These are phyloP conservation scores for cattle (Bos taurus) DNA, from an alignment of 2,113 vertebrate species.

Conservation along the genomic window DNA sequence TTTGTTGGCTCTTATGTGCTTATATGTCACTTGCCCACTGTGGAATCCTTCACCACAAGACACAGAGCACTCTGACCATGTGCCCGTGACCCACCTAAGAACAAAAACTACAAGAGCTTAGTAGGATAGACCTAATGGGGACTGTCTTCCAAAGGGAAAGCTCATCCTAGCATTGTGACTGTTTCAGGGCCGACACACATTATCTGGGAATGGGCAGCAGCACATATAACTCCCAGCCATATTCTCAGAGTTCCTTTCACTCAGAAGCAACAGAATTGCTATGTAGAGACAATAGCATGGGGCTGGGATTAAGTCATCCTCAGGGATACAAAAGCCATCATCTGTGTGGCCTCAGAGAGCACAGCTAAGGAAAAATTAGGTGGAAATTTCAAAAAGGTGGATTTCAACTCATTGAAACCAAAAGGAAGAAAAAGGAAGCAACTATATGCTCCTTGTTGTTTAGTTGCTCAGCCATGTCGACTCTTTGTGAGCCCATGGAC, in stretches of 20 bases:
- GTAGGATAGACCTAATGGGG: background rate
- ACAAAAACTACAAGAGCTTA: background rate
- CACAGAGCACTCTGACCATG: constrained; percentile 86
- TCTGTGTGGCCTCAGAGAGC: background rate
- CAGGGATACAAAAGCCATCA: too few relatives aligned
- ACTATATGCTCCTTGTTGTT: background rate
- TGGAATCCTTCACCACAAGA: constrained; percentile 84
- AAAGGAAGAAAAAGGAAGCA: background rate
- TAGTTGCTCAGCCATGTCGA: too few relatives aligned
- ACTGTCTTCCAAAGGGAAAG: background rate
- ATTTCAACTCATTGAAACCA: background rate
- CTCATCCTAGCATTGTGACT: too few relatives aligned
- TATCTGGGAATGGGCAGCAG: background rate
- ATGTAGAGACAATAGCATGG: accelerated
- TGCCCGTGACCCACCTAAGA: constrained; percentile 82
- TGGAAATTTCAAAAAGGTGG: background rate
- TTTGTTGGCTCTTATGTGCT: constrained; percentile 73
- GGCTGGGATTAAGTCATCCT: accelerated
- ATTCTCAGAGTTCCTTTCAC: background rate
- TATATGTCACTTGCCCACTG: constrained; percentile 82
- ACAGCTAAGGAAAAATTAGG: too few relatives aligned
- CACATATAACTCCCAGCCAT: background rate
- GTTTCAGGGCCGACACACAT: accelerated
- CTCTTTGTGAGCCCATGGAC: too few relatives aligned
- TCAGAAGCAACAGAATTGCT: too few relatives aligned